These are phyloP conservation scores for Subacronicta megacephala DNA, from an alignment of 2,888 invertebrate genomes.

Conservation along the genomic window DNA sequence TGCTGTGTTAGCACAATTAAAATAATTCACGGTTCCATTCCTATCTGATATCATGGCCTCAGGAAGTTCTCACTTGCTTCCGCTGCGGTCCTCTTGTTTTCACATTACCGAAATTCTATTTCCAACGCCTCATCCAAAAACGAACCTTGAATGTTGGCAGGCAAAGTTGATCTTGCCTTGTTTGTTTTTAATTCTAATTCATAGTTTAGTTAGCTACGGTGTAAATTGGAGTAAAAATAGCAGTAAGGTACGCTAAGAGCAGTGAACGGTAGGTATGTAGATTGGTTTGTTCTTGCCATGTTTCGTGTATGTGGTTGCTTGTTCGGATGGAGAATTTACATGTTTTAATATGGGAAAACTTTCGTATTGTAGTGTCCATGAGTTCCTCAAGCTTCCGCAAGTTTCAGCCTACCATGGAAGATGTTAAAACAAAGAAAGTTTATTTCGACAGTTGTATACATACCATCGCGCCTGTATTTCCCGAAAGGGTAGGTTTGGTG, in stretches of 20 bases:
- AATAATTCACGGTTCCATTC: conserved; percentile 58
- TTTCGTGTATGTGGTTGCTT: conserved; percentile 4
- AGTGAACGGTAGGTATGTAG: conserved; percentile 34
- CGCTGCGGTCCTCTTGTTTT: conserved; percentile 60
- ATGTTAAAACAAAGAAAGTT: too few species aligned
- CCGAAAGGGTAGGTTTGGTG: too few species aligned
- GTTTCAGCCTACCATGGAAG: too few species aligned
- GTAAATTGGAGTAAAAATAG: conserved; percentile 56
- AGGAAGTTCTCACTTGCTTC: conserved; percentile 63
- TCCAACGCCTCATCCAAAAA: conserved; percentile 3
- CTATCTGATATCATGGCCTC: conserved; percentile 52
- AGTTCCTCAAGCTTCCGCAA: too few species aligned
- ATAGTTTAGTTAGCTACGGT: conserved; percentile 52
- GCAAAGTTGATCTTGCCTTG: conserved; percentile 14
- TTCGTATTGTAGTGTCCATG: too few species aligned
- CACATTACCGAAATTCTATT: conserved; percentile 60
- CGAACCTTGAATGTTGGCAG: accelerated
- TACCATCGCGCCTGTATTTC: too few species aligned
- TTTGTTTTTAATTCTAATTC: conserved; percentile 34
- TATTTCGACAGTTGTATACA: too few species aligned
- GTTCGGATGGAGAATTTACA: conserved; percentile 16
- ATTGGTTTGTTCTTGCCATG: conserved; percentile 26
- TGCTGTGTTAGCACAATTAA: conserved; percentile 54
- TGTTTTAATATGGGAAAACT: background rate
- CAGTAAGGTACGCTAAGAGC: conserved; percentile 40